phyloP scores from a whole-genome alignment of 2,888 invertebrate species.

The Nebria brevicollis region DNA sequence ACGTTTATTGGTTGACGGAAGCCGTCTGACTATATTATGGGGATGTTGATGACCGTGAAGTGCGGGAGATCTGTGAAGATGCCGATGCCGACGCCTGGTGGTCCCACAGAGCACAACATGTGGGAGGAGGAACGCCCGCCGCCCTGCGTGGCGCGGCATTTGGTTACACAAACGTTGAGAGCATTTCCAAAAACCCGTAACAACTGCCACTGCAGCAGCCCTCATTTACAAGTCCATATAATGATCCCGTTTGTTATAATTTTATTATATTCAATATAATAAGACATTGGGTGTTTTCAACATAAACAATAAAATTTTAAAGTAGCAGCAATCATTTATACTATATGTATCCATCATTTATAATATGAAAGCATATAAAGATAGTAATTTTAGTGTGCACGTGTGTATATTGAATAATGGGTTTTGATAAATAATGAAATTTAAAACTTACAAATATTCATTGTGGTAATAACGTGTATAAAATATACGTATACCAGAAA shows the following conservation, averaged over 20 bases:
- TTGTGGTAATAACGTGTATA: too few species aligned
- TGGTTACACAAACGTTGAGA: constrained; percentile 33
- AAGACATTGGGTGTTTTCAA: too few species aligned
- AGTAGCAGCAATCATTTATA: too few species aligned
- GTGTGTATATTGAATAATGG: too few species aligned
- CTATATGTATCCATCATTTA: too few species aligned
- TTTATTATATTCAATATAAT: constrained; percentile 9
- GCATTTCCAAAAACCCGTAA: constrained; percentile 28
- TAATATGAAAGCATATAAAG: too few species aligned
- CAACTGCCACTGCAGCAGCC: constrained; percentile 6
- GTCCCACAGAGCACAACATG: constrained; percentile 7
- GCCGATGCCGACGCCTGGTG: constrained; percentile 22
- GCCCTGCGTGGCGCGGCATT: constrained; percentile 15
- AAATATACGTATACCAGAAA: neutral
- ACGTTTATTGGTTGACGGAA: constrained; percentile 20
- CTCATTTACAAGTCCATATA: neutral
- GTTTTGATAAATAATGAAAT: too few species aligned
- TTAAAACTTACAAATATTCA: too few species aligned
- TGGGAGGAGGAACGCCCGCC: neutral
- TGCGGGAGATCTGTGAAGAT: constrained; percentile 19
- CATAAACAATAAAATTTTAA: too few species aligned
- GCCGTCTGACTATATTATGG: constrained; percentile 22
- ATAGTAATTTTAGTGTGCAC: too few species aligned
- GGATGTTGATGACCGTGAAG: constrained; percentile 33
- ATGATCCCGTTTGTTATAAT: constrained; percentile 27